Conservation (phyloP, 2,113 vertebrate species). For the Notarius lentiginosus region DNA sequence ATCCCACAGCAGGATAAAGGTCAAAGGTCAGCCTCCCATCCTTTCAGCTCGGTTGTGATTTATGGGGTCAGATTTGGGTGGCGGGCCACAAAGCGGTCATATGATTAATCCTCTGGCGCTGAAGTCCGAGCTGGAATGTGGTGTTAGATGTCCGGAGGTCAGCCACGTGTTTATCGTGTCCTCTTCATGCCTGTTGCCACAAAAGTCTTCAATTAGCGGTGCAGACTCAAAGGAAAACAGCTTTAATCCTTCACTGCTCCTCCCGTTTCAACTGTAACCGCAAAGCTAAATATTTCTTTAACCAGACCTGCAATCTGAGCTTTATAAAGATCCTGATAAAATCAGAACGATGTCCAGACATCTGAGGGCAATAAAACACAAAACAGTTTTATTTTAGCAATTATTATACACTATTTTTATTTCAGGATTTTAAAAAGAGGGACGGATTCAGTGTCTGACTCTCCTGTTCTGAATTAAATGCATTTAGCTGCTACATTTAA, state of each 20-base stretch:
- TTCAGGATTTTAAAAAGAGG: neutral
- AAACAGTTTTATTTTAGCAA: neutral
- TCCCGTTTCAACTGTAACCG: slow-evolving; percentile 11
- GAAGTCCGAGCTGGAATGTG: slow-evolving; percentile 12
- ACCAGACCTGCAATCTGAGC: slow-evolving; percentile 2
- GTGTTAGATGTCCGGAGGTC: slow-evolving; percentile 15
- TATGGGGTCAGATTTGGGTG: slow-evolving; percentile 10
- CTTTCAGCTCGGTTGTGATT: slow-evolving; percentile 12
- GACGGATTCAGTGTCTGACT: neutral
- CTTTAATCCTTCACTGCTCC: neutral
- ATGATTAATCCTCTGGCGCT: slow-evolving; percentile 4
- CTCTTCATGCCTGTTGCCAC: neutral
- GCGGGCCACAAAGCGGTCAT: neutral
- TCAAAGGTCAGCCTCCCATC: slow-evolving; percentile 2
- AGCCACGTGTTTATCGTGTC: neutral
- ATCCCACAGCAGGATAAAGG: neutral
- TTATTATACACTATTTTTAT: neutral
- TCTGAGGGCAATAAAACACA: neutral
- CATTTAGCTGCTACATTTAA: neutral
- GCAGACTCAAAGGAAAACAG: neutral
- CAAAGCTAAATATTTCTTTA: slow-evolving; percentile 9
- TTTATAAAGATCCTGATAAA: neutral
- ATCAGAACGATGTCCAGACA: neutral
- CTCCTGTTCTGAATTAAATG: neutral
- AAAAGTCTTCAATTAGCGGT: slow-evolving; percentile 19